Conservation (phyloP, 2,113 vertebrate genomes). For the Leiothrix lutea region DNA sequence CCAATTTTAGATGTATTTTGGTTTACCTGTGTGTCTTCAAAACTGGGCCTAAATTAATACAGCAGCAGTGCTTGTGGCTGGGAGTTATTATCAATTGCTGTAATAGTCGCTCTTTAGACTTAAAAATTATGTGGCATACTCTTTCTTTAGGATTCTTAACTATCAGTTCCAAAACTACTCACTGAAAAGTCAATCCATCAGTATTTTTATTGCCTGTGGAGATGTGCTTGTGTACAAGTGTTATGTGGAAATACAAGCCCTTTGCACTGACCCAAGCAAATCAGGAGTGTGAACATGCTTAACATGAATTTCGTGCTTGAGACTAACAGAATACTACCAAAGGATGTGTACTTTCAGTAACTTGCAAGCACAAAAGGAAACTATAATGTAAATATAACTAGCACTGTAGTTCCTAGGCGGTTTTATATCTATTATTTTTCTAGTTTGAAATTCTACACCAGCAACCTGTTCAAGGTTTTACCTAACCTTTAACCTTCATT, state of each 20-base stretch:
- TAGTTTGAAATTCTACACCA: slow-evolving; percentile 1
- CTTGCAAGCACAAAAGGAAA: slow-evolving; percentile 52
- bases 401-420: background rate
- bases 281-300: background rate
- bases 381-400: slow-evolving; percentile 18
- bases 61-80: background rate
- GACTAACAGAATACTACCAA: slow-evolving; percentile 43
- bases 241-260: background rate
- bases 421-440: slow-evolving; percentile 23
- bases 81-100: background rate
- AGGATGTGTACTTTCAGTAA: background rate
- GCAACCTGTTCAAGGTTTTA: background rate
- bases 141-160: background rate
- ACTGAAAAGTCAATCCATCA: background rate
- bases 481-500: background rate
- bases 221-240: background rate
- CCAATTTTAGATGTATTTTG: background rate
- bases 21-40: background rate
- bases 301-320: background rate
- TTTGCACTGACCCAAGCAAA: slow-evolving; percentile 1
- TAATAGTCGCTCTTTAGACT: background rate
- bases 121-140: background rate
- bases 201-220: background rate
- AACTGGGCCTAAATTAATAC: background rate
- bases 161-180: background rate